These are phyloP conservation scores for Melanotaenia nigrans DNA, from an alignment of 2,797 vertebrate species.

Conservation along the genomic window DNA sequence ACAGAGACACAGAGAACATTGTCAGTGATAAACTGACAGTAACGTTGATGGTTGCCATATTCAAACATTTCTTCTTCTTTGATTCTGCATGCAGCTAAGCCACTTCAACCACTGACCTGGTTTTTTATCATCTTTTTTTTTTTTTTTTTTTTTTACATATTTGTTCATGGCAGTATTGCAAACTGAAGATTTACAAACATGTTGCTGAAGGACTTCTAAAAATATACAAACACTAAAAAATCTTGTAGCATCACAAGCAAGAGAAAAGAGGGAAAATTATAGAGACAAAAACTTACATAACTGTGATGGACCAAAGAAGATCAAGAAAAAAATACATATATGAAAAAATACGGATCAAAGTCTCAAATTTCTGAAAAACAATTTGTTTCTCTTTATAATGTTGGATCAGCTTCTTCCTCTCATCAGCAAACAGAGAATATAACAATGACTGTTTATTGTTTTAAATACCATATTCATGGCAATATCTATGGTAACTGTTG, in stretches of 20 bases:
- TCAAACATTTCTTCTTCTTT: conserved; percentile 32
- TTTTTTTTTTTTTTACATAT: conserved; percentile 1
- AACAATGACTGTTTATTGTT: too few relatives aligned
- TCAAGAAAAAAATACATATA: conserved; percentile 9
- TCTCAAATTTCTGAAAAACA: neutral
- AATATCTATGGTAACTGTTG: too few relatives aligned
- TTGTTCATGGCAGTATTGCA: conserved; percentile 9
- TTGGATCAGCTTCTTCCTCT: too few relatives aligned
- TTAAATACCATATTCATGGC: too few relatives aligned
- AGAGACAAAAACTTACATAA: neutral
- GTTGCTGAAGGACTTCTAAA: conserved; percentile 7
- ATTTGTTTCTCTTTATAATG: too few relatives aligned
- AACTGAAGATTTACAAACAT: conserved; percentile 32
- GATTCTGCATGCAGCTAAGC: conserved; percentile 2
- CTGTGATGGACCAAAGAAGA: neutral
- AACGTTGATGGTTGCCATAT: conserved; percentile 22
- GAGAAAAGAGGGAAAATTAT: neutral
- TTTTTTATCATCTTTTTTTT: conserved; percentile 4
- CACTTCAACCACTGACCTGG: conserved; percentile 30
- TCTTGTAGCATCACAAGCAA: conserved; percentile 5
- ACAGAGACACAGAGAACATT: conserved; percentile 20
- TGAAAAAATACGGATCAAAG: neutral
- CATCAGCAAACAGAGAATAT: too few relatives aligned
- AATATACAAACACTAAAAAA: conserved; percentile 35
- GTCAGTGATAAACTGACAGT: conserved; percentile 45